These are phyloP conservation scores for Notodonta ziczac DNA, from an alignment of 2,888 invertebrate species.

Conservation along the genomic window DNA sequence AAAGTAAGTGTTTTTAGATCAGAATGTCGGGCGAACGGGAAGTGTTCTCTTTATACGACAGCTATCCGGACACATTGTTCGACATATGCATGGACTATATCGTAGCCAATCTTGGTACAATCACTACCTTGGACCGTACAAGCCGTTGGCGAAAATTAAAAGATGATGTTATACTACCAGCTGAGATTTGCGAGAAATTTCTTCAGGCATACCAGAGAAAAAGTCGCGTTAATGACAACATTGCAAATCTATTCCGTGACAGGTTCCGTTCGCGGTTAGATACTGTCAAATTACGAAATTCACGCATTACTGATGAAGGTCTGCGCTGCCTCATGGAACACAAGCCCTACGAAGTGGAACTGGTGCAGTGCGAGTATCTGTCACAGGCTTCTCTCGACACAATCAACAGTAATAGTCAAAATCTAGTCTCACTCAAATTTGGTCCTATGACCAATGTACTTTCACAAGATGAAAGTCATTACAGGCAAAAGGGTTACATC, in stretches of 20 bases:
- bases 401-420: slow-evolving; percentile 88
- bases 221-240: slow-evolving; percentile 86
- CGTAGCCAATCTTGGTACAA: slow-evolving; percentile 85
- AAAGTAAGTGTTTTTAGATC: slow-evolving; percentile 28
- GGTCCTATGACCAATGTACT: slow-evolving; percentile 87
- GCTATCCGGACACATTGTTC: slow-evolving; percentile 85
- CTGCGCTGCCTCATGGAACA: slow-evolving; percentile 89
- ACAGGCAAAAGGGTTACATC: slow-evolving; percentile 76
- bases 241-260: slow-evolving; percentile 89
- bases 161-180: slow-evolving; percentile 87
- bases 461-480: slow-evolving; percentile 74
- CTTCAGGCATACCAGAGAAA: slow-evolving; percentile 84
- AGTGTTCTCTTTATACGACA: slow-evolving; percentile 59
- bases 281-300: slow-evolving; percentile 88
- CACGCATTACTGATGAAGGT: slow-evolving; percentile 89
- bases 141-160: slow-evolving; percentile 79
- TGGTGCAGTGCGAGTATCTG: slow-evolving; percentile 89
- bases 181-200: slow-evolving; percentile 89
- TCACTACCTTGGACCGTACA: slow-evolving; percentile 79
- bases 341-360: slow-evolving; percentile 89
- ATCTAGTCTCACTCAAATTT: slow-evolving; percentile 88
- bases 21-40: slow-evolving; percentile 59
- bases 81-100: slow-evolving; percentile 87
- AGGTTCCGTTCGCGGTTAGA: slow-evolving; percentile 87
- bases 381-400: slow-evolving; percentile 86